These are phyloP conservation scores for Patagioenas fasciata DNA, from an alignment of 2,113 vertebrate genomes.

Conservation along the genomic window DNA sequence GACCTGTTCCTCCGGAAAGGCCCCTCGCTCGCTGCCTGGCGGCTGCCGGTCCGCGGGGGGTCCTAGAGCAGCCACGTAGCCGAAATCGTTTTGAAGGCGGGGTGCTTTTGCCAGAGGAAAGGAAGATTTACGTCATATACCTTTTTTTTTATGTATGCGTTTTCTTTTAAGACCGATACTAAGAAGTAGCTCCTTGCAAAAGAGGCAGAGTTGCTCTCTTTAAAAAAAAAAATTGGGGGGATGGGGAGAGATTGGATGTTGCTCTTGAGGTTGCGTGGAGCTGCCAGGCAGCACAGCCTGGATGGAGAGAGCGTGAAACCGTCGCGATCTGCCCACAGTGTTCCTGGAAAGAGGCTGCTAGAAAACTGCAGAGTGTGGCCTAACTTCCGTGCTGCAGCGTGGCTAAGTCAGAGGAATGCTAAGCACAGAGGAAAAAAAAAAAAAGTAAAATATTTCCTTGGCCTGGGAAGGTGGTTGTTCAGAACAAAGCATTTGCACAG, in stretches of 20 bases:
- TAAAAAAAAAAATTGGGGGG: rapidly evolving
- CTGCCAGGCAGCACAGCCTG: background rate
- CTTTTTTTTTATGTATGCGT: background rate
- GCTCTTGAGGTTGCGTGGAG: background rate
- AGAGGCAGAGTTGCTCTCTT: background rate
- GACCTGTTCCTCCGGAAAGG: no score
- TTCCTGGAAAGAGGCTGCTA: slow-evolving; percentile 5
- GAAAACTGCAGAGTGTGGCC: background rate
- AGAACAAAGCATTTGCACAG: background rate
- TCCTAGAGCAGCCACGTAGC: background rate
- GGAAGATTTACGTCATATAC: rapidly evolving
- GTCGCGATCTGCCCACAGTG: background rate
- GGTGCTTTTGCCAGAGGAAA: background rate
- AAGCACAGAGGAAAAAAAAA: rapidly evolving
- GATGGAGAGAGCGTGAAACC: background rate
- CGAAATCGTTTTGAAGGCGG: no score
- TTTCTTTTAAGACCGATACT: background rate
- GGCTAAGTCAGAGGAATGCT: background rate
- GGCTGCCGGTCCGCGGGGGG: background rate
- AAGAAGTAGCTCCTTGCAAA: background rate
- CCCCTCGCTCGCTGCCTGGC: no score
- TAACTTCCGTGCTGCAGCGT: background rate
- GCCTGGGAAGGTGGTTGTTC: background rate
- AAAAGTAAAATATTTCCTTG: background rate
- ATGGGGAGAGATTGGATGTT: rapidly evolving